Conservation (phyloP, 2,113 vertebrate species). For the Leuciscus idus region DNA sequence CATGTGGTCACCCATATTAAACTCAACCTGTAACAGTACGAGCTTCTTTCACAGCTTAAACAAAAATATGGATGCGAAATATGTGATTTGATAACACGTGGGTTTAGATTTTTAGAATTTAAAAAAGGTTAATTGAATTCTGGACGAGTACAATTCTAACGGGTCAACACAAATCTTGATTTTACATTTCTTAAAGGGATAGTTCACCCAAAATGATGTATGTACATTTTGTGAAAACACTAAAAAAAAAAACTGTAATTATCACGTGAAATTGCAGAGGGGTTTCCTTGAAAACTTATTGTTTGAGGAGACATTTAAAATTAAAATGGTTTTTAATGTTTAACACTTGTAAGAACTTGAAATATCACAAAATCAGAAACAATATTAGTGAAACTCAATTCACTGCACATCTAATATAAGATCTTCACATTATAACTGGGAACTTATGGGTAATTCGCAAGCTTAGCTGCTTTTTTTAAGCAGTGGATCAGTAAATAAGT, state of each 20-base stretch:
- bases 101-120: neutral
- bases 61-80: neutral
- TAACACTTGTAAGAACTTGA: neutral
- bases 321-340: neutral
- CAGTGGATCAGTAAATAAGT: neutral
- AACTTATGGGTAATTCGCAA: neutral
- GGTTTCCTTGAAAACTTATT: neutral
- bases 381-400: neutral
- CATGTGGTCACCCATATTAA: conserved; percentile 31
- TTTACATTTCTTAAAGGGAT: neutral
- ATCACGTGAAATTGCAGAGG: neutral
- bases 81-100: neutral
- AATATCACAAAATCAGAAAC: neutral
- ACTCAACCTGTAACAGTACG: neutral
- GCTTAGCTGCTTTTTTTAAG: conserved; percentile 1
- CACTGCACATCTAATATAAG: neutral
- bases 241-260: neutral
- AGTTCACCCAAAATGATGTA: too few species aligned
- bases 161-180: neutral
- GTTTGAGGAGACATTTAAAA: neutral
- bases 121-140: neutral
- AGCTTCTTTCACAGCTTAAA: conserved; percentile 25
- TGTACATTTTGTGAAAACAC: neutral
- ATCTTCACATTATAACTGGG: neutral
- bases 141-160: neutral